Evolutionary conservation across 2,888 invertebrate genomes (phyloP), one percentile per base, ranked within the genome.

Genomic region (Apamea anceps): DNA sequence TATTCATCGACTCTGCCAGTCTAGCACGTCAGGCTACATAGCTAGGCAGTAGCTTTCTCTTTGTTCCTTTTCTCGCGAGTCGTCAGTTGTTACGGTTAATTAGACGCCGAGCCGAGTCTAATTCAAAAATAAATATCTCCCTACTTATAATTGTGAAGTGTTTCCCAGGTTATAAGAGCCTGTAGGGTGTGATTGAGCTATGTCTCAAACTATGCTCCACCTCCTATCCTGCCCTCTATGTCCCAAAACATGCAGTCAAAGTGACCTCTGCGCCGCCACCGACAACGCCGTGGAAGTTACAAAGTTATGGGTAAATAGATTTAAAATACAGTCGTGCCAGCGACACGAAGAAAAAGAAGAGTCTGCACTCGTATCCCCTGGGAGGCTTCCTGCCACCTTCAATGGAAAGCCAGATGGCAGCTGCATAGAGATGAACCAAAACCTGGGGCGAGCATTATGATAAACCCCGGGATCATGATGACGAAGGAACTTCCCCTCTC

Each of bases 11-110:
- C 15, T 32, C 12, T 21, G 18, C n/a, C 63, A 63, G 65, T 63
- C n/a, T 71, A 71, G 72, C 65, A 72, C 72, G 63, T 18, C 18
- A 63, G 65, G 65, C 65, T 72, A 63, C 63, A n/a, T 62, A 18
- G n/a, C 63, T 71, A 54, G 51, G 25, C 81, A 79, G 80, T 89
- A 85, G 84, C 88, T 90, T 88, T 90, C 87, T 88, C 85, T 87
- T 88, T 77, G 65, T 84, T 80, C 72, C 67, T 51, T 77, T 77
- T 65, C 72, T 63, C 70, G 63, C 57, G 42, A 42, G 21, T 66
- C 25, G 72, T 65, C 60, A 77, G 62, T 73, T 73, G 65, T 76
- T 62, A 45, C 45, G 66, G 62, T 68, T 82, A 74, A 77, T 81
- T 77, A 60, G n/a, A 71, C 10, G 57, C 25, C 71, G 60, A 60